Conservation (phyloP, 2,888 invertebrate species). For the Sesia bembeciformis region DNA sequence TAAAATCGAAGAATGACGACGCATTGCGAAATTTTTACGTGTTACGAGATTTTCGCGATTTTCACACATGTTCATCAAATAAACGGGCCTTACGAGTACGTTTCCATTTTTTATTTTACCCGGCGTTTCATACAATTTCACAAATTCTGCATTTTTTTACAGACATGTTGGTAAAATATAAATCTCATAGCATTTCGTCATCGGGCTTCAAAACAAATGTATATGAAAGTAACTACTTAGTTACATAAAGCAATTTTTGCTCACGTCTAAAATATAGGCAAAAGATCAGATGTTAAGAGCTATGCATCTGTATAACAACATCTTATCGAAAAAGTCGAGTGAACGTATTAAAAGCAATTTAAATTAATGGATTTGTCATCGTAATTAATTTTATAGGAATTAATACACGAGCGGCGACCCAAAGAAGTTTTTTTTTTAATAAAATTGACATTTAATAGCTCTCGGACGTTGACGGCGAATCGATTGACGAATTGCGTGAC, state of each 20-base stretch:
- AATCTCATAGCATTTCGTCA: too few species aligned
- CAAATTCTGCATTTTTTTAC: too few species aligned
- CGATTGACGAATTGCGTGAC: slow-evolving; percentile 74
- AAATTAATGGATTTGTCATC: slow-evolving; percentile 72
- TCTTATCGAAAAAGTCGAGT: slow-evolving; percentile 14
- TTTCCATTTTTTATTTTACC: too few species aligned
- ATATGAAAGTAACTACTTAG: slow-evolving; percentile 2
- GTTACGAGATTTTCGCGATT: too few species aligned
- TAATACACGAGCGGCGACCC: slow-evolving; percentile 67
- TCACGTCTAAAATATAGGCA: slow-evolving; percentile 1
- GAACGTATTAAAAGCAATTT: slow-evolving; percentile 55
- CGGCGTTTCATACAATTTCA: too few species aligned
- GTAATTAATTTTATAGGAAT: slow-evolving; percentile 72
- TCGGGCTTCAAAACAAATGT: too few species aligned
- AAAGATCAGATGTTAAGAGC: slow-evolving; percentile 19
- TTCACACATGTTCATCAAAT: too few species aligned
- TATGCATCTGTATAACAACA: slow-evolving; percentile 4
- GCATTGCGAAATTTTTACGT: too few species aligned
- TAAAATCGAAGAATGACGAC: too few species aligned
- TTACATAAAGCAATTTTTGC: slow-evolving; percentile 4
- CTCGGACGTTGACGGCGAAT: slow-evolving; percentile 58
- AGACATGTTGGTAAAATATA: too few species aligned
- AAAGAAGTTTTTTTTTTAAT: slow-evolving; percentile 50
- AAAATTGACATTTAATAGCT: slow-evolving; percentile 69
- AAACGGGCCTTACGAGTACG: too few species aligned